phyloP scores from a whole-genome alignment of 2,888 invertebrate species.

The Noctua fimbriata region DNA sequence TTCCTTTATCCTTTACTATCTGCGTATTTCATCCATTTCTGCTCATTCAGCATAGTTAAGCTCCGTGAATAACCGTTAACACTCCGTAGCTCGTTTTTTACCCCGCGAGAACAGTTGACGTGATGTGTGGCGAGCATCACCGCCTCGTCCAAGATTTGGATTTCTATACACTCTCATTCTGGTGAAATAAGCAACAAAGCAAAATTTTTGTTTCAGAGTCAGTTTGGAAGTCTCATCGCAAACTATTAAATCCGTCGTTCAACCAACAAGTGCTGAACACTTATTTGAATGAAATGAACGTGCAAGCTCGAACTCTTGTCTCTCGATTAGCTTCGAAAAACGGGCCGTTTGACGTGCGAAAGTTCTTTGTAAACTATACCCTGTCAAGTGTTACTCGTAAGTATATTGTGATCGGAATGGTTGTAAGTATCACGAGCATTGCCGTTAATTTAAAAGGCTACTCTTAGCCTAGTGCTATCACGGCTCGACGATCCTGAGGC shows the following conservation, averaged over 20 bases:
- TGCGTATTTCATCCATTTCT: too few relatives aligned
- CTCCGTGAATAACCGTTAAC: too few relatives aligned
- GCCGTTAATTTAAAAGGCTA: constrained; percentile 1
- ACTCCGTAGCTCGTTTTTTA: too few relatives aligned
- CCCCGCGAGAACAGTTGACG: too few relatives aligned
- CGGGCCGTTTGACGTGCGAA: not conserved
- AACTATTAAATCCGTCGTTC: constrained; percentile 71
- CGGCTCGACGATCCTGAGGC: not conserved
- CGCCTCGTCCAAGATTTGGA: too few relatives aligned
- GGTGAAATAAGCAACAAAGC: not conserved
- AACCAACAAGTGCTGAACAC: constrained; percentile 65
- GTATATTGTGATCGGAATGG: constrained; percentile 37
- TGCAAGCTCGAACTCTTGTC: not conserved
- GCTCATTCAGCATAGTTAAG: too few relatives aligned
- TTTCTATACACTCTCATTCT: too few relatives aligned
- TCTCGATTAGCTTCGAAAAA: not conserved
- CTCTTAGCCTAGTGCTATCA: not conserved
- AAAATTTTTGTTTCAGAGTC: constrained; percentile 2
- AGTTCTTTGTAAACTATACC: not conserved
- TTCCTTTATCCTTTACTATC: too few relatives aligned
- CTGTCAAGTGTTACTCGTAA: constrained; percentile 67
- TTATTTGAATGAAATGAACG: not conserved
- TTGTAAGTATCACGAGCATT: not conserved
- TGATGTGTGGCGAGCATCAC: too few relatives aligned
- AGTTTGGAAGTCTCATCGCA: constrained; percentile 63